Conservation (phyloP, 2,888 invertebrate genomes). For the Silvanus unidentatus region DNA sequence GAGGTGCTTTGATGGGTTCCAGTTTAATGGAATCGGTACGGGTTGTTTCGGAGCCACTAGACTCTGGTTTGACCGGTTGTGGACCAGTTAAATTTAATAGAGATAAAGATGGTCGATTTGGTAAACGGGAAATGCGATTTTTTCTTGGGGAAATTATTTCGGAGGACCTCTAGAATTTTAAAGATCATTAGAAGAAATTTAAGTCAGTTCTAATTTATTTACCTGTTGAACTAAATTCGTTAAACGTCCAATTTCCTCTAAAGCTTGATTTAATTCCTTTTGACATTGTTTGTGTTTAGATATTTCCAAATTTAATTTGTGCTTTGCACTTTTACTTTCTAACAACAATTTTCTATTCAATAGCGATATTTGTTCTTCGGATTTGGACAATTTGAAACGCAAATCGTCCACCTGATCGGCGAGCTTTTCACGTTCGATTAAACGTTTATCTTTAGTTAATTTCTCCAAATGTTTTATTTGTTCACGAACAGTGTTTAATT, state of each 20-base stretch:
- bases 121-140: slow-evolving; percentile 22
- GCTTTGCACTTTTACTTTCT: slow-evolving; percentile 68
- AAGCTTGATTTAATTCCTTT: slow-evolving; percentile 58
- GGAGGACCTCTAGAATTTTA: slow-evolving; percentile 23
- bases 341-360: slow-evolving; percentile 65
- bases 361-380: slow-evolving; percentile 59
- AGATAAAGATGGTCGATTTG: slow-evolving; percentile 24
- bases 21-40: slow-evolving; percentile 24
- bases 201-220: too few relatives aligned
- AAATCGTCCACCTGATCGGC: slow-evolving; percentile 57
- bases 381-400: slow-evolving; percentile 51
- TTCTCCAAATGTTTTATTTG: slow-evolving; percentile 66
- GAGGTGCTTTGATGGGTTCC: slow-evolving; percentile 28
- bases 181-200: too few relatives aligned
- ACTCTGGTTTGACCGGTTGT: slow-evolving; percentile 10
- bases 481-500: slow-evolving; percentile 58
- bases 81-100: slow-evolving; percentile 19
- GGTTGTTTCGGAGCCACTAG: slow-evolving; percentile 11
- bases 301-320: slow-evolving; percentile 64
- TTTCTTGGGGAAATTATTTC: slow-evolving; percentile 26
- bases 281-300: slow-evolving; percentile 65
- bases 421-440: slow-evolving; percentile 68
- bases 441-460: slow-evolving; percentile 66
- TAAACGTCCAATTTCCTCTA: slow-evolving; percentile 56
- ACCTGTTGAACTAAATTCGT: slow-evolving; percentile 38